A percentile compares a stretch with the other conserved stretches of the same genome.
Evolutionary conservation across 2,113 vertebrate species (phyloP).

Genomic region (Tautogolabrus adspersus): DNA sequence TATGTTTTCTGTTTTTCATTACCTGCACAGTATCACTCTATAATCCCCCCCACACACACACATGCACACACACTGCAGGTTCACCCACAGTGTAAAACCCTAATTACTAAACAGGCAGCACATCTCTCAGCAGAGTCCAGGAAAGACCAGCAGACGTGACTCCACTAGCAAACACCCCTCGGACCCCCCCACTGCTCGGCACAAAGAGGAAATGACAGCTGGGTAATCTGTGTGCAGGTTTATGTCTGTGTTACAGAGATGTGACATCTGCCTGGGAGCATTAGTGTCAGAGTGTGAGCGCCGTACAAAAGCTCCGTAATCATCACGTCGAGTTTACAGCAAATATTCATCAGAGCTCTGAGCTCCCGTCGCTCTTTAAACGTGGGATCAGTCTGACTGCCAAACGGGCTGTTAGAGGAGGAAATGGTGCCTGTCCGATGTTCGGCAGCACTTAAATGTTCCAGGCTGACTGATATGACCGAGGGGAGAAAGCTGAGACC

Average conservation of each 20-base stretch:
- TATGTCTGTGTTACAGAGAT: conserved; percentile 45
- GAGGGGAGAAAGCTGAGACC: no score
- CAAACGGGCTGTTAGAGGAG: no score
- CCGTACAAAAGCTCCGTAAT: conserved; percentile 1
- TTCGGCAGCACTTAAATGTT: no score
- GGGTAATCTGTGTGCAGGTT: conserved; percentile 55
- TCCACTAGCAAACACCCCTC: conserved; percentile 28
- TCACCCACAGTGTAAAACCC: conserved; percentile 27
- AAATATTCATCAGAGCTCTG: conserved; percentile 28
- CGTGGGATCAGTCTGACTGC: no score
- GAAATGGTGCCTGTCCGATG: no score
- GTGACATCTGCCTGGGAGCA: conserved; percentile 55
- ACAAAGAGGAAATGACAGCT: conserved; percentile 37
- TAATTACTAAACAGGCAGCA: conserved; percentile 37
- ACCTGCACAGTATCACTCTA: no score
- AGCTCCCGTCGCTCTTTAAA: no score
- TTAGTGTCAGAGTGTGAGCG: conserved; percentile 40
- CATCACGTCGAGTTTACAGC: conserved; percentile 15
- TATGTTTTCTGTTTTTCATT: no score
- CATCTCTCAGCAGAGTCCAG: conserved; percentile 38
- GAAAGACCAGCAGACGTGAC: conserved; percentile 47
- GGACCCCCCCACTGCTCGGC: not conserved
- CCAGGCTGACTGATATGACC: no score
- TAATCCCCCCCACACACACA: no score
- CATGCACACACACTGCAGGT: not conserved